These are phyloP conservation scores for Poicephalus gulielmi DNA, from an alignment of 2,113 vertebrate species.

Conservation along the genomic window DNA sequence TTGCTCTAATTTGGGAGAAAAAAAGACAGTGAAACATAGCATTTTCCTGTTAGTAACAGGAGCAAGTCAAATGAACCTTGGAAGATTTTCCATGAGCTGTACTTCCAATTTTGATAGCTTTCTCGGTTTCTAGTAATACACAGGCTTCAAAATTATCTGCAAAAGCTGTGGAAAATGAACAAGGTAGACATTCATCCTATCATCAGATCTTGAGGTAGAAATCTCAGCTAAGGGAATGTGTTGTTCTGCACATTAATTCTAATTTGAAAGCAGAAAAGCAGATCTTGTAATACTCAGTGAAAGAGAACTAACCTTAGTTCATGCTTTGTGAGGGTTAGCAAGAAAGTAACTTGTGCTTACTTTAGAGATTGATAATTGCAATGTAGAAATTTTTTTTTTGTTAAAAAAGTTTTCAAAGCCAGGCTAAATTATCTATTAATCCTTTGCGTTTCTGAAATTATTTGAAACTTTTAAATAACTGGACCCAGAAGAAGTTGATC, in stretches of 20 bases:
- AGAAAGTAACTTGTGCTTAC: background rate
- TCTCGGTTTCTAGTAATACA: background rate
- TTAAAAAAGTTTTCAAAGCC: background rate
- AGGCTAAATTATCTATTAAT: background rate
- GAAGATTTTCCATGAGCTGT: background rate
- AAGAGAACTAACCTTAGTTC: background rate
- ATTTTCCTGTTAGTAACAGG: background rate
- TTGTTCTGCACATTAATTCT: background rate
- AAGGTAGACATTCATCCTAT: background rate
- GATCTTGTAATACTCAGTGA: background rate
- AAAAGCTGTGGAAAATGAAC: background rate
- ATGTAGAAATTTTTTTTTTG: background rate
- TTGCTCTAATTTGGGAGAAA: background rate
- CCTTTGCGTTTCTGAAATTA: background rate
- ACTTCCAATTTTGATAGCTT: background rate
- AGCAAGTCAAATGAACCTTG: background rate
- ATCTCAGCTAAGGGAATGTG: background rate
- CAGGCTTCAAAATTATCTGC: background rate
- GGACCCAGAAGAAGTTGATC: background rate
- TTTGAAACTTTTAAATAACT: background rate
- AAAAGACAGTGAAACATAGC: background rate
- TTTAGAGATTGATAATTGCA: background rate
- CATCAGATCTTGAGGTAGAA: background rate
- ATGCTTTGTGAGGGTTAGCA: background rate
- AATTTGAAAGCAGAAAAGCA: background rate